phyloP scores from a whole-genome alignment of 2,888 invertebrate genomes.

The Drosophila cognata region DNA sequence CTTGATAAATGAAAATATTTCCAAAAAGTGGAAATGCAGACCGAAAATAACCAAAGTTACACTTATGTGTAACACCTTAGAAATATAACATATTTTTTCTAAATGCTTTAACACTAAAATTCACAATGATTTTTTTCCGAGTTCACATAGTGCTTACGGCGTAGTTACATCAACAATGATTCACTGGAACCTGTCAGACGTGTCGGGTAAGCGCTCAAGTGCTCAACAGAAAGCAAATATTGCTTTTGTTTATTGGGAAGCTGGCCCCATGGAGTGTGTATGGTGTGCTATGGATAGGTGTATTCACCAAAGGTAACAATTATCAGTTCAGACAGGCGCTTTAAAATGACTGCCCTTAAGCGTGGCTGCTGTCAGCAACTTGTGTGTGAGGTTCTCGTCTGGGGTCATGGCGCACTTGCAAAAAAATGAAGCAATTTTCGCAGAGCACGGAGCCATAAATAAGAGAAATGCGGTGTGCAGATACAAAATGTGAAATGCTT shows the following conservation, averaged over 20 bases:
- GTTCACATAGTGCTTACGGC: conserved; percentile 30
- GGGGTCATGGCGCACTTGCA: conserved; percentile 9
- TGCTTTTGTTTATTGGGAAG: conserved; percentile 46
- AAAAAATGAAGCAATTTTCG: conserved; percentile 68
- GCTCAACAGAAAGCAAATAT: conserved; percentile 38
- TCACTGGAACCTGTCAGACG: conserved; percentile 60
- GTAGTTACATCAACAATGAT: conserved; percentile 43
- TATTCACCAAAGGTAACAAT: conserved; percentile 64
- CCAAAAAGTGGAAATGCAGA: not conserved
- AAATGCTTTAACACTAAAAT: not conserved
- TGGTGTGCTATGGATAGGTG: conserved; percentile 4
- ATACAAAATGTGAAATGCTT: conserved; percentile 78
- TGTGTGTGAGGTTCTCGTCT: conserved; percentile 27
- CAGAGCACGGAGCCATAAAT: conserved; percentile 58
- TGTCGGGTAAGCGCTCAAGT: conserved; percentile 64
- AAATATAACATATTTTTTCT: not conserved
- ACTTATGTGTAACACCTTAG: not conserved
- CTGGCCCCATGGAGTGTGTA: not conserved
- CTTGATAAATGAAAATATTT: not conserved
- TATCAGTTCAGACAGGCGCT: conserved; percentile 51
- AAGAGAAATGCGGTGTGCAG: conserved; percentile 71
- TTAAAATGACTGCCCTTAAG: conserved; percentile 63
- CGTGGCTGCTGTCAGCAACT: conserved; percentile 66
- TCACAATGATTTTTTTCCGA: not conserved
- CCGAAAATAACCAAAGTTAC: accelerated